phyloP scores from a whole-genome alignment of 2,797 vertebrate genomes.

The Mionectes olivaceus region DNA sequence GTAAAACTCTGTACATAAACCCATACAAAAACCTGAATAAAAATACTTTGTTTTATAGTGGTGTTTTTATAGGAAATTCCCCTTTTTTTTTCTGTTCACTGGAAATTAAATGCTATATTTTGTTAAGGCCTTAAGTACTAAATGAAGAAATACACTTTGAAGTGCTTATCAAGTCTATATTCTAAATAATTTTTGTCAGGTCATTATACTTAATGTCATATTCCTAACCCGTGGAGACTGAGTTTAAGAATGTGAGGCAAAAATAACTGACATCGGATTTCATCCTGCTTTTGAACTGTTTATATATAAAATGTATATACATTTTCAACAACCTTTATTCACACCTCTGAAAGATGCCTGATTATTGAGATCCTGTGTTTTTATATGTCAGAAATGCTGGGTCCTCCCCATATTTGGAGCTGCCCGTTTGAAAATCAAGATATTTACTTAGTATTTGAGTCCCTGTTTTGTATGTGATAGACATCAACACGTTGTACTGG shows the following conservation, averaged over 20 bases:
- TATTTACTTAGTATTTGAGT: background rate
- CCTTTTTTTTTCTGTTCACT: background rate
- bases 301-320: background rate
- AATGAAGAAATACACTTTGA: background rate
- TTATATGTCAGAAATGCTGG: background rate
- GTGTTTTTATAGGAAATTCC: background rate
- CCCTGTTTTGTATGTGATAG: background rate
- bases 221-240: background rate
- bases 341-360: background rate
- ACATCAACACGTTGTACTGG: background rate
- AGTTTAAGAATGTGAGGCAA: background rate
- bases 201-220: background rate
- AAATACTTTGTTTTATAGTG: background rate
- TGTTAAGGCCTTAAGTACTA: background rate
- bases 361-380: background rate
- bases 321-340: background rate
- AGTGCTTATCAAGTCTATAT: background rate
- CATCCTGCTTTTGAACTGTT: background rate
- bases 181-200: background rate
- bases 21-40: background rate
- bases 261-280: background rate
- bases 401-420: background rate
- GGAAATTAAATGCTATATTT: background rate
- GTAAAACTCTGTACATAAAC: background rate
- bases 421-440: background rate